Evolutionary conservation across 1,140 invertebrate genomes (phyloP).

Genomic region (Caenorhabditis inopinata): DNA sequence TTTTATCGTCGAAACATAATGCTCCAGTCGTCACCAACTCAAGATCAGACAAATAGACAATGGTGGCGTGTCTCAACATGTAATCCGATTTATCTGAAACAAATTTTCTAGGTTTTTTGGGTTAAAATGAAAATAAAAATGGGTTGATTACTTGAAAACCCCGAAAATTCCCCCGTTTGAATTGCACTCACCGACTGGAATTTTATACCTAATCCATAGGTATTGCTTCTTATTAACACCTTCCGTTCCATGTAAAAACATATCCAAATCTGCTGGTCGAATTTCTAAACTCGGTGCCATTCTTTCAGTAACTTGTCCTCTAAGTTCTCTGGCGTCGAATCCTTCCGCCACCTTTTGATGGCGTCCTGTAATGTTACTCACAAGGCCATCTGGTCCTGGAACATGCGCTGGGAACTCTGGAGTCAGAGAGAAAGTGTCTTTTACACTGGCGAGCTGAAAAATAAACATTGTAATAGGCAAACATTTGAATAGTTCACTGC

Average conservation of each 20-base stretch:
- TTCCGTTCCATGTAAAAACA: slow-evolving; percentile 39
- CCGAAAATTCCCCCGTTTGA: no score
- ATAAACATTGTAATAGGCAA: neutral
- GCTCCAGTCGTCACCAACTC: slow-evolving; percentile 35
- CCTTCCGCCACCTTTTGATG: slow-evolving; percentile 36
- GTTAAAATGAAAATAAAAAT: neutral
- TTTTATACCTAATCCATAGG: slow-evolving; percentile 45
- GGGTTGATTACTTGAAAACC: no score
- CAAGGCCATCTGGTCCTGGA: slow-evolving; percentile 14
- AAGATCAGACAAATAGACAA: slow-evolving; percentile 42
- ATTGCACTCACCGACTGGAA: slow-evolving; percentile 46
- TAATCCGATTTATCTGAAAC: slow-evolving; percentile 45
- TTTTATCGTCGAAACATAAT: slow-evolving; percentile 39
- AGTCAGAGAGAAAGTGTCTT: slow-evolving; percentile 34
- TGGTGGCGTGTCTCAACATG: slow-evolving; percentile 39
- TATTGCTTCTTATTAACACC: slow-evolving; percentile 43
- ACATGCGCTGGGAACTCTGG: slow-evolving; percentile 34
- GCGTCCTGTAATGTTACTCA: slow-evolving; percentile 32
- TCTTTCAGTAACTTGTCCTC: slow-evolving; percentile 40
- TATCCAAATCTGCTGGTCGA: slow-evolving; percentile 39
- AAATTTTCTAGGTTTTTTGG: neutral
- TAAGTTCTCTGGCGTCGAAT: slow-evolving; percentile 5
- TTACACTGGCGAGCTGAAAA: slow-evolving; percentile 27
- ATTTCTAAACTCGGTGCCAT: slow-evolving; percentile 46
- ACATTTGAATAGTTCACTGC: neutral